Base-by-base conservation (phyloP, 1,140 invertebrate genomes). In the Chironomus tepperi region DNA sequence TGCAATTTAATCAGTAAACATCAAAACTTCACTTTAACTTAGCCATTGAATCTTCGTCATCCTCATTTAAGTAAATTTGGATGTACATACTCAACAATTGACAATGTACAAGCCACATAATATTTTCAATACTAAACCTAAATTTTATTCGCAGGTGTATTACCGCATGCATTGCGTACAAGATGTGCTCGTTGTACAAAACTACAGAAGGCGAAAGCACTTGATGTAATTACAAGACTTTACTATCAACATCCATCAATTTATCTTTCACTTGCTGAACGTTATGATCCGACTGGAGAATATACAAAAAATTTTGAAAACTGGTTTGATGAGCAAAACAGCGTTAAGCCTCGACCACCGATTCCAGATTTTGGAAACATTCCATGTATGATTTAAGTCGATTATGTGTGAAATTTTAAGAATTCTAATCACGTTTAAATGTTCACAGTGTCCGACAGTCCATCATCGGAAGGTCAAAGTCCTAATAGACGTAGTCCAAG, bases 141-240 rank as follows among this genome's bases (percentile, higher is more conserved):
- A 16, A n/a, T 72, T 74, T 76, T 85, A 57, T 57, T 12, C 9
- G 2, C 83, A 90, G 89, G 83, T 75, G 81, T 87, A 76, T 79
- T 89, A 24, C 88, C 88, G 34, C 88, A 89, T 81, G 88, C 88
- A 3, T 77, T 89, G 43, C 80, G 85, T 76, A 88, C 86, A 73
- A 87, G 88, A 75, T 89, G 88, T 77, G 77, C 83, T 7, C 79
- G 85, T 18, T 89, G 88, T 78, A 87, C 86, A 0, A 85, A 87
- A 73, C 83, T 86, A 70, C 88, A 89, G 78, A 87, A 86, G 78
- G 82, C 80, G 47, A 84, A 82, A 7, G 85, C 85, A 0, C 81
- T 86, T 9, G 83, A 84, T 75, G 82, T 86, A 8, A 85, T 88
- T 16, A 84, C 82, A 70, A 78, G 85, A 42, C 78, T 88, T 64